Evolutionary conservation across 2,113 vertebrate species (phyloP).

Genomic region (Laterallus jamaicensis): DNA sequence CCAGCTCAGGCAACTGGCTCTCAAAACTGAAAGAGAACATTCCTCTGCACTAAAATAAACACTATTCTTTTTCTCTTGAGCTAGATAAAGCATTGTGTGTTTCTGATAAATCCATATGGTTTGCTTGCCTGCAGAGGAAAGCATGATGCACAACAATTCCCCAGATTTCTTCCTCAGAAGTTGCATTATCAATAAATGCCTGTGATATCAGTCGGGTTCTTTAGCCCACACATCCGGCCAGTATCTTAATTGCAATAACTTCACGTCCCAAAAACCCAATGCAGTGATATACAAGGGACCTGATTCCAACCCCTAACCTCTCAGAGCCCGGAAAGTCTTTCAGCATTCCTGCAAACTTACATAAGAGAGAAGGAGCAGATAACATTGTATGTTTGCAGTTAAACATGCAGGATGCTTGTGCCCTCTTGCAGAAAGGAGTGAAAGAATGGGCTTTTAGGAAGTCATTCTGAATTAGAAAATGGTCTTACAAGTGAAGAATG

Average conservation of each 20-base stretch:
- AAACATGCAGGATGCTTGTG: slow-evolving; percentile 78
- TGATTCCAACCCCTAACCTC: slow-evolving; percentile 65
- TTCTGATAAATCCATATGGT: slow-evolving; percentile 72
- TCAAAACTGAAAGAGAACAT: slow-evolving; percentile 68
- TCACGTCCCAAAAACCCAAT: slow-evolving; percentile 73
- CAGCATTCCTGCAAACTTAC: slow-evolving; percentile 83
- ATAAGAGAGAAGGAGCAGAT: slow-evolving; percentile 81
- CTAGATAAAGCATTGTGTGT: slow-evolving; percentile 67
- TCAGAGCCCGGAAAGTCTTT: slow-evolving; percentile 77
- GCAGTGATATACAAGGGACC: slow-evolving; percentile 66
- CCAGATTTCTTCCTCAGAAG: slow-evolving; percentile 72
- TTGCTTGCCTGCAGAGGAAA: slow-evolving; percentile 70
- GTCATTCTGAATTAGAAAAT: slow-evolving; percentile 63
- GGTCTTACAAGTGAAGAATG: slow-evolving; percentile 60
- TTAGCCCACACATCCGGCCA: slow-evolving; percentile 78
- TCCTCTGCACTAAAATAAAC: slow-evolving; percentile 71
- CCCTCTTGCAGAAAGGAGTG: slow-evolving; percentile 74
- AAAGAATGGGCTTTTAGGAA: slow-evolving; percentile 76
- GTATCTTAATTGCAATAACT: slow-evolving; percentile 81
- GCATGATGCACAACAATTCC: slow-evolving; percentile 69
- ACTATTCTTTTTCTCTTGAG: slow-evolving; percentile 61
- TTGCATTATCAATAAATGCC: slow-evolving; percentile 80
- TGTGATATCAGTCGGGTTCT: slow-evolving; percentile 75
- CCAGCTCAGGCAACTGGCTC: slow-evolving; percentile 41
- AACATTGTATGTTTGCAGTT: slow-evolving; percentile 80